Evolutionary conservation across 2,113 vertebrate species (phyloP).

Genomic region (Ceyx melanurus): DNA sequence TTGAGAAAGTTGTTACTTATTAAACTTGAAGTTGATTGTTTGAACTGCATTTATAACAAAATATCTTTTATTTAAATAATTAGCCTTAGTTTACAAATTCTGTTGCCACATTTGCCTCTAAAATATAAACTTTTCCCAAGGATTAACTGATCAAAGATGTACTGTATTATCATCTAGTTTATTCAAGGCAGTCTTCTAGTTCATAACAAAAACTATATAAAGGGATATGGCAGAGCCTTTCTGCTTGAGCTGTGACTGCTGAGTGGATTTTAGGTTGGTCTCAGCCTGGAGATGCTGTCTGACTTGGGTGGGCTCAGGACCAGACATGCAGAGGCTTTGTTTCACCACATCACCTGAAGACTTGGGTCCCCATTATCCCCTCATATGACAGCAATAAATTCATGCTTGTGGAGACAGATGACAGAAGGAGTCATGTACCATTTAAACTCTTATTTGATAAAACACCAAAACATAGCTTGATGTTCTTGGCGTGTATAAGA

Average conservation of each 20-base stretch:
- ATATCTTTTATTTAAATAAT: background rate
- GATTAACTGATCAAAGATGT: background rate
- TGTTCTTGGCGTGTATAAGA: background rate
- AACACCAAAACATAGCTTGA: background rate
- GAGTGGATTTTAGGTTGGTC: background rate
- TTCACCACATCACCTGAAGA: background rate
- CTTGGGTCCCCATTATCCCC: fast-evolving
- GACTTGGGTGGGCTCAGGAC: background rate
- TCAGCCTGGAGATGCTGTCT: background rate
- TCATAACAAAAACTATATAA: background rate
- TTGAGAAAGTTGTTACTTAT: background rate
- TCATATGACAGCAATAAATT: background rate
- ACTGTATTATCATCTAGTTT: background rate
- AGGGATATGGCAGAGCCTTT: background rate
- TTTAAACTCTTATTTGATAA: background rate
- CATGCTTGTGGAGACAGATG: background rate
- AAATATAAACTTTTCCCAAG: background rate
- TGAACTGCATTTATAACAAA: too few species aligned
- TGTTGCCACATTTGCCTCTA: background rate
- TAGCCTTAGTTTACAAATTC: background rate
- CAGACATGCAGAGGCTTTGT: background rate
- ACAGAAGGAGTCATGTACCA: background rate
- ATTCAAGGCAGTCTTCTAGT: background rate
- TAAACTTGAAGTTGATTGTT: background rate
- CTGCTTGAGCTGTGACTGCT: background rate